Evolutionary conservation across 1,140 invertebrate genomes (phyloP), one percentile per base, ranked within the genome.

Genomic region (Drosophila parvula): DNA sequence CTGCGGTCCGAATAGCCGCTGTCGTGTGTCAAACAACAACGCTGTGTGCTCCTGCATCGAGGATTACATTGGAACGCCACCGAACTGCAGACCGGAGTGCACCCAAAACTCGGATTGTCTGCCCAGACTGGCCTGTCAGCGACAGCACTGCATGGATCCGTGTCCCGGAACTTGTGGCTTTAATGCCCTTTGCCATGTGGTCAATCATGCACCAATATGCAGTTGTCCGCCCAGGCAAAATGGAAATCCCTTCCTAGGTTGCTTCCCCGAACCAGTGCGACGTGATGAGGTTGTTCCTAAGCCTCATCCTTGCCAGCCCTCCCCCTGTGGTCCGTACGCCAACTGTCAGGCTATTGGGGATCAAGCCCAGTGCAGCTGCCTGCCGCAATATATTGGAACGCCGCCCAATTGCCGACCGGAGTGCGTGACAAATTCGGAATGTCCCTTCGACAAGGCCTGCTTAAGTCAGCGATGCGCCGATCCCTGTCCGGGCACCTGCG

Each of bases 361-460:
- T 64, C 94, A 94, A 14, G 95, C 95, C 32, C 94, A 95, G 40
- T 97, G 96, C 81, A 94, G 93, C 4, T 97, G 96, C 85, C 92
- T 95, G 38, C 91, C 94, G 12, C 94, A 95, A 63, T 96, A 96
- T 79, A 93, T 95, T 60, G 96, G 96, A 78, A 95, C 96, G 90
- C 96, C 96, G 27, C 95, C 95, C 91, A 94, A 94, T 51, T 96
- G 96, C 79, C 93, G 95, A 73, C 96, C 96, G 40, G 96, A 96
- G 32, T 98, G 97, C 92, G 95, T 96, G 27, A 94, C 96, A 6
- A 96, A 97, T 92, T 97, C 96, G 1, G 94, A 97, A 48, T 97
- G 97, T 90, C 94, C 95, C 93, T 94, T 75, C 9, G 63, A 88
- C 11, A 67, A 74, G 30, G 79, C 80, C 3, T 91, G 83, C 38